Evolutionary conservation across 2,113 vertebrate genomes (phyloP).

Genomic region (Alces alces): DNA sequence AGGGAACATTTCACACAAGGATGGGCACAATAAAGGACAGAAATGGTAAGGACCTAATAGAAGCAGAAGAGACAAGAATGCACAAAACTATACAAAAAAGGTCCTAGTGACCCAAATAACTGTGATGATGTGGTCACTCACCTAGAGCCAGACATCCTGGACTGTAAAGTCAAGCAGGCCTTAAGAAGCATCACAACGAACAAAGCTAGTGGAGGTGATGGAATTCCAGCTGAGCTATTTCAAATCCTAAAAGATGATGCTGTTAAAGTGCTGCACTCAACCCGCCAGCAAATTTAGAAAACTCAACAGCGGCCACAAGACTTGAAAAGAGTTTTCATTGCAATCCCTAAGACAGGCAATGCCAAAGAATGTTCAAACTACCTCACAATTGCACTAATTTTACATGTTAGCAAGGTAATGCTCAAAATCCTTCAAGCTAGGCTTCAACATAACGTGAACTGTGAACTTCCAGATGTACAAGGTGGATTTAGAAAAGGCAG

Average conservation of each 20-base stretch:
- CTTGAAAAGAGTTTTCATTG: not conserved
- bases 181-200: not conserved
- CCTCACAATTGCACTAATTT: not conserved
- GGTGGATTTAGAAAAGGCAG: not conserved
- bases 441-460: not conserved
- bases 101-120: not conserved
- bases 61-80: not conserved
- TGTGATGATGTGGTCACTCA: not conserved
- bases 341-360: not conserved
- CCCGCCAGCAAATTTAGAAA: not conserved
- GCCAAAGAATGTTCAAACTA: not conserved
- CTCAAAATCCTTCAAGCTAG: not conserved
- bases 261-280: not conserved
- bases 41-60: not conserved
- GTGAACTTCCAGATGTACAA: not conserved
- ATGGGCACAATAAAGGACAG: not conserved
- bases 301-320: not conserved
- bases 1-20: not conserved
- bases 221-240: not conserved
- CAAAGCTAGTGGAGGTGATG: not conserved
- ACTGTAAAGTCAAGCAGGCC: not conserved
- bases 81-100: not conserved
- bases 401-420: not conserved
- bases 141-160: not conserved
- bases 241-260: not conserved